Evolutionary conservation across 1,140 invertebrate species (phyloP), one percentile per base, ranked within the genome.

Genomic region (Helicoverpa zea): DNA sequence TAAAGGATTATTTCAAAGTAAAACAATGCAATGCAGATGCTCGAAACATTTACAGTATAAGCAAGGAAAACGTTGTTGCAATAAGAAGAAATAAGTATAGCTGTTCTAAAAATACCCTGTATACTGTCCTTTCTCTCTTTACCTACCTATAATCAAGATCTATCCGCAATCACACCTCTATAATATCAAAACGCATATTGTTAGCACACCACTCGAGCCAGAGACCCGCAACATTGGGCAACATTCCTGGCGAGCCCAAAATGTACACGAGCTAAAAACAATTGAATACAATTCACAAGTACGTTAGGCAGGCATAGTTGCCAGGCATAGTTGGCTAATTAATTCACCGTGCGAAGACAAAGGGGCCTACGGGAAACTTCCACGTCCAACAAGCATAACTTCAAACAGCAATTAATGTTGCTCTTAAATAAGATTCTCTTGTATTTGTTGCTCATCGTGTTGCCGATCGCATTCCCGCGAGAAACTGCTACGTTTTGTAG

Each of bases 331-430:
- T 76, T 76, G 56, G 58, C 58, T 76, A 63, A 76, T 76, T 76
- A 76, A 63, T 76, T 76, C 18, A 76, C 56, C 43, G 58, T 61
- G 49, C 66, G 16, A 72, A 72, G 73, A 76, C 58, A 76, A 76
- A 76, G 73, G 35, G 64, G 56, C 35, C 14, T 16, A 49, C 49
- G 49, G 43, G 47, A 49, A 76, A 51, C 18, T 76, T 29, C 16
- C 18, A 52, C 59, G 49, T 54, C 68, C 23, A 35, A 76, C 73
- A 76, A 76, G 70, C 68, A 83, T 76, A 83, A 83, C 77, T 83
- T 83, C 61, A 70, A 70, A 79, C 18, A 83, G 77, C 77, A 80
- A 83, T 82, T 82, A 76, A 79, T 82, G 77, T 82, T 79, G 58
- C 63, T 16, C 30, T 61, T 70, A 59, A 80, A 82, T 80, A 72